Evolutionary conservation across 2,888 invertebrate species (phyloP), one percentile per base, ranked within the genome.

Genomic region (Hyposoter didymator): DNA sequence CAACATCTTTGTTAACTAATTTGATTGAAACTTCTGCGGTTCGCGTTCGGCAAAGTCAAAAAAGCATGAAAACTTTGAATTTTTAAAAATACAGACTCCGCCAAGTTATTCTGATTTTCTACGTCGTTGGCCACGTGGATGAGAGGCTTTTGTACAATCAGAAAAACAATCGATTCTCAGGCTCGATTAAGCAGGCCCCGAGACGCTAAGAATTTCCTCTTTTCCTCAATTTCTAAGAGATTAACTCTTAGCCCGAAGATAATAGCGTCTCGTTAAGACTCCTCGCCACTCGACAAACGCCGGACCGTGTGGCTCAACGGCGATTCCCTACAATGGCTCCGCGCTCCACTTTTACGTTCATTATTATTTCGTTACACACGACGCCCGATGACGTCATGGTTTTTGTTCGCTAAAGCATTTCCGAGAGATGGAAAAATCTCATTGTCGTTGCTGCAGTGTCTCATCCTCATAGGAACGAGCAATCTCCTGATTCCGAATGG

Each of bases 181-280:
- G 28, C 28, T 19, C 69, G 69, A 69, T 69, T 45, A 45, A 47
- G 28, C 45, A 17, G 45, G 45, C 14, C 22, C 28, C 28, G 28
- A 1, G 45, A 22, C 45, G 19, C 28, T 45, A 2, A 8, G 22
- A 7, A 45, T 22, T 17, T 28, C 14, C 69, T 69, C 17, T 47
- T 69, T 47, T 47, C 17, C 45, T 17, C 22, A 47, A 47, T 69
- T 47, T 69, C 69, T 28, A 5, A 45, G 28, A 45, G 69, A 47
- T 47, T 47, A 66, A 1, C 55, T 47, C 12, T 28, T 19, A 43
- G 28, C 12, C 49, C 47, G 22, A 43, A 43, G 59, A 82, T 81
- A 75, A 81, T 75, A 82, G 69, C 49, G 47, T 59, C 69, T 82
- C 81, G 75, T 82, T 62, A 69, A 69, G 45, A n/a, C n/a, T n/a